These are phyloP conservation scores for Elachura formosa DNA, from an alignment of 2,113 vertebrate genomes.

Conservation along the genomic window DNA sequence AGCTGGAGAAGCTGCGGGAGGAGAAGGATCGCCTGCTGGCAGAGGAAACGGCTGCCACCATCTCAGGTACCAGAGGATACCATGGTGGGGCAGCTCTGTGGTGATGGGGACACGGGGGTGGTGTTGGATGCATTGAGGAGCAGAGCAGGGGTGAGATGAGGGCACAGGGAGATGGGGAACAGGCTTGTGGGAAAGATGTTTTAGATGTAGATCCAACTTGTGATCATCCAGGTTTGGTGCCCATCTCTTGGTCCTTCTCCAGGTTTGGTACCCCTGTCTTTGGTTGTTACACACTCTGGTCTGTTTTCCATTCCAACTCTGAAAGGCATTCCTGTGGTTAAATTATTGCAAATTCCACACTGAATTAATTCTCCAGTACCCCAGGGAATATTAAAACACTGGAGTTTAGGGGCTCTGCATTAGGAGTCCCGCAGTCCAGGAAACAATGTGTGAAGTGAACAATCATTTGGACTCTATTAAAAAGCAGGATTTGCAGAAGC, in stretches of 20 bases:
- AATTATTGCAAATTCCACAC: neutral
- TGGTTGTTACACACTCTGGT: neutral
- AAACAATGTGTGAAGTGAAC: neutral
- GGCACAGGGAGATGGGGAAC: neutral
- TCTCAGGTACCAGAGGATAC: slow-evolving; percentile 78
- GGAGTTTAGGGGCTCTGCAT: neutral
- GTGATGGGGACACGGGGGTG: rapidly evolving
- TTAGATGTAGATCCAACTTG: neutral
- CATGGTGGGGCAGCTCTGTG: rapidly evolving
- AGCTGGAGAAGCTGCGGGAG: slow-evolving; percentile 90
- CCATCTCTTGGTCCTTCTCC: neutral
- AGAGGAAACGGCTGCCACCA: slow-evolving; percentile 94
- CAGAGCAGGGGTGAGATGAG: neutral
- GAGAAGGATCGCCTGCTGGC: slow-evolving; percentile 93
- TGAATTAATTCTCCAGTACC: neutral
- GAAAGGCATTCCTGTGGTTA: neutral
- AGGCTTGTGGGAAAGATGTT: neutral
- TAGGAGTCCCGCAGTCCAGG: neutral
- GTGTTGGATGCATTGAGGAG: neutral
- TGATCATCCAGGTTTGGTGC: neutral
- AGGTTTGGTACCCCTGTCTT: neutral
- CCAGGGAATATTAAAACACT: neutral
- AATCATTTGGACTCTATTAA: neutral
- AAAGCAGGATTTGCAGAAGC: neutral
- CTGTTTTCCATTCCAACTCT: neutral